Conservation (phyloP, 2,113 vertebrate genomes). For the Neopipo cinnamomea region DNA sequence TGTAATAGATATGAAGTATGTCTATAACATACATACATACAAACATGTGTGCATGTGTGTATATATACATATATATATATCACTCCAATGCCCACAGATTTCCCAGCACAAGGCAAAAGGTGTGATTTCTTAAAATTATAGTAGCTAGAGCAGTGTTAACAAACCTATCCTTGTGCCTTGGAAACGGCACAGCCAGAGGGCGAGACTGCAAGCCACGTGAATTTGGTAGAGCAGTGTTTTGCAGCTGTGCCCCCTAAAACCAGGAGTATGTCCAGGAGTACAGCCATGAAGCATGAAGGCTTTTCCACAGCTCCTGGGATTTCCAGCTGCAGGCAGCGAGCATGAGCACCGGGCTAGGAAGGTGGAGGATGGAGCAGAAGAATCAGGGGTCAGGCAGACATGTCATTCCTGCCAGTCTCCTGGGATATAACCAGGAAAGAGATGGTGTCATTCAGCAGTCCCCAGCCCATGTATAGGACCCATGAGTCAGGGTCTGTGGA, state of each 20-base stretch:
- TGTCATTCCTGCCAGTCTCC: not conserved
- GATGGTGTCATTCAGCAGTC: not conserved
- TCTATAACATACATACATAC: not conserved
- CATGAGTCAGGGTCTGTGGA: not conserved
- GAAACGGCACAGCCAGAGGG: not conserved
- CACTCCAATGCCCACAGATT: not conserved
- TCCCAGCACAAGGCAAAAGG: constrained; percentile 15
- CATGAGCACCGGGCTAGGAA: not conserved
- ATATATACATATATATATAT: not conserved
- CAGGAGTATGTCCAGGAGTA: not conserved
- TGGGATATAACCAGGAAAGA: not conserved
- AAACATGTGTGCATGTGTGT: not conserved
- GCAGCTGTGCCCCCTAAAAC: not conserved
- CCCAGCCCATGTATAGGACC: not conserved
- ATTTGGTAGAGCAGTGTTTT: not conserved
- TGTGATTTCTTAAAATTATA: not conserved
- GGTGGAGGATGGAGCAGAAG: not conserved
- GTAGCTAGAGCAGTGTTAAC: not conserved
- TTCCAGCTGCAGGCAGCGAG: not conserved
- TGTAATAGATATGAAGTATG: not conserved
- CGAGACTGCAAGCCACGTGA: not conserved
- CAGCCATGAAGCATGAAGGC: not conserved
- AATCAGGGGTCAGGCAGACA: not conserved
- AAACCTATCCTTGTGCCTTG: not conserved
- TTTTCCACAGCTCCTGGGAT: not conserved